Evolutionary conservation across 1,140 invertebrate genomes (phyloP), one percentile per base, ranked within the genome.

Genomic region (Rhagoletis zephyria): DNA sequence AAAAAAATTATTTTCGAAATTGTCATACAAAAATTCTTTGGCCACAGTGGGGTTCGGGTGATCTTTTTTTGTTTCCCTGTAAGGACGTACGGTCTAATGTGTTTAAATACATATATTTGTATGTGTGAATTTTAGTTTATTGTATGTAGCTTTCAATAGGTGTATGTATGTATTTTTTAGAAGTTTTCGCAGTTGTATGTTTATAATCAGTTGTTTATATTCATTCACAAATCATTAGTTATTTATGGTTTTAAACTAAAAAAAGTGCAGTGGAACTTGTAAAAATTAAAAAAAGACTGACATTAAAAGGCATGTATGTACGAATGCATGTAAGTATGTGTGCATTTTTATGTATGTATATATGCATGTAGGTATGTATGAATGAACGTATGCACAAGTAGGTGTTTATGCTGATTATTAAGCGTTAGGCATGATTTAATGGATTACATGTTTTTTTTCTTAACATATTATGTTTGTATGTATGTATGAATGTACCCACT

Each of bases 361-460:
- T 48, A 74, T 74, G 40, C 16, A 14, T 48, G 42, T 48, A 14
- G 4, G 16, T n/a, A 16, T 14, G n/a, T 12, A 4, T 86, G 5
- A 48, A 5, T 86, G 12, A 7, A 30, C 42, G 19, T 63, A 86
- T 42, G 19, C 45, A 60, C 14, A 40, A 45, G 7, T 86, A 2
- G 19, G 10, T 45, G 42, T 85, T 10, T 14, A 30, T 9, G 64
- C 3, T 40, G 74, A 81, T 81, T 81, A 81, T 81, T 81, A 81
- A 81, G 74, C 74, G 48, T 81, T 81, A 81, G 74, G 48, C 48
- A 81, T 81, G 74, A 81, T 81, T 81, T 81, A 81, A 81, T 81
- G 74, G 74, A 81, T 81, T 81, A 70, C 16, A 81, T 81, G 48
- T 16, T 10, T 81, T 2, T 19, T 81, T 3, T 77, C 16, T 81